Evolutionary conservation across 2,888 invertebrate species (phyloP).

Genomic region (Polydrusus pterygomalis): DNA sequence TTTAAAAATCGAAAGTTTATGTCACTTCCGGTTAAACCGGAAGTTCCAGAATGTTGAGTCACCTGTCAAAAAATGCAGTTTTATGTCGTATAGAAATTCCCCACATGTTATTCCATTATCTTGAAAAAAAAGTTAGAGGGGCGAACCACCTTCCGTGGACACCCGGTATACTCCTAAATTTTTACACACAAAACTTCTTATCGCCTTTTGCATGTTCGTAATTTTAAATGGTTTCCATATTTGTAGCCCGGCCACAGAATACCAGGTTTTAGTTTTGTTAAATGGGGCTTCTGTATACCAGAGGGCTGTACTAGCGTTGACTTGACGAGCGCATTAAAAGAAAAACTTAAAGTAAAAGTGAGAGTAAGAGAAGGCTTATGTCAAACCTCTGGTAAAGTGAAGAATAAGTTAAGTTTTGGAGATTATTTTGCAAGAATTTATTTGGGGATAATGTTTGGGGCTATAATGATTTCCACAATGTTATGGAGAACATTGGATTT

Average conservation of each 20-base stretch:
- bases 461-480: slow-evolving; percentile 33
- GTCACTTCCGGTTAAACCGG: too few relatives aligned
- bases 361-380: slow-evolving; percentile 62
- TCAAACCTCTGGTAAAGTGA: slow-evolving; percentile 53
- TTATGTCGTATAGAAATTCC: too few relatives aligned
- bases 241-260: slow-evolving; percentile 76
- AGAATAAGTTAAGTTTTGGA: slow-evolving; percentile 53
- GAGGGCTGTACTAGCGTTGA: slow-evolving; percentile 75
- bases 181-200: too few relatives aligned
- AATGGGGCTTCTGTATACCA: slow-evolving; percentile 78
- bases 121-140: too few relatives aligned
- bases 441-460: slow-evolving; percentile 40
- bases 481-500: slow-evolving; percentile 28
- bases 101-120: too few relatives aligned
- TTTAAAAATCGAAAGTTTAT: too few relatives aligned
- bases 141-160: too few relatives aligned
- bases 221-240: too few relatives aligned
- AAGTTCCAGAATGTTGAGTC: too few relatives aligned
- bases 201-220: too few relatives aligned
- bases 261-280: slow-evolving; percentile 75
- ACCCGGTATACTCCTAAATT: too few relatives aligned
- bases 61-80: too few relatives aligned
- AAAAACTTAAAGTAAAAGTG: slow-evolving; percentile 67
- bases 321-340: slow-evolving; percentile 71
- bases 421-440: slow-evolving; percentile 61